Base-by-base conservation (phyloP, 2,797 vertebrate species). In the Otus scops region DNA sequence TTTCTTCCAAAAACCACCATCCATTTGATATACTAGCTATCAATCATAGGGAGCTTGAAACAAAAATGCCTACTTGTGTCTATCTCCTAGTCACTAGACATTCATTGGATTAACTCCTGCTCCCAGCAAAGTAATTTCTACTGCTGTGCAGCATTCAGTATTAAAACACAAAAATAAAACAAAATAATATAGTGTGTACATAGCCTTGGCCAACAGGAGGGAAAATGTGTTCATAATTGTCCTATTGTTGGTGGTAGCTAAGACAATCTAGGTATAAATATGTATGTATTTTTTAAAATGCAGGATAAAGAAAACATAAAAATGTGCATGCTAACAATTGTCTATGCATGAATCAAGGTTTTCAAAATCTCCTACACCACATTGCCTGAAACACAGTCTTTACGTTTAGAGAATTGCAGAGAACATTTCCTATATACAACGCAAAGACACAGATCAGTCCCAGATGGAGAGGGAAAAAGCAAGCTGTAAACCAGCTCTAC, bases 401-500 rank as follows among this genome's bases (percentile, higher is more conserved):
- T 64, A 88, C 0, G 0, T 74, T 93, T 51, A 89, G 75, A 91
- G 86, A 91, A 85, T 45, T 67, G 88, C 41, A n/a, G 48, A 85
- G 86, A 94, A 96, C 95, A 94, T 95, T 96, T 97, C 93, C 95
- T 97, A 92, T 87, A 83, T 19, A 80, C 78, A 83, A 47, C 9
- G 5, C 68, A 77, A 73, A 92, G 91, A 89, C 53, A 79, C 36
- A 96, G 90, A 96, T 93, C 86, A 85, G 48, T 89, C 84, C 94
- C 95, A 97, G 95, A 95, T 89, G 95, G 75, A 93, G 68, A 80
- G 32, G 75, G 60, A 54, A 73, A 71, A 87, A 82, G 86, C 84
- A 96, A 91, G 81, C 91, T 93, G 91, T 89, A 96, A 97, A 96
- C 68, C 91, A 96, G 93, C 28, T 87, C 93, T 74, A 45, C 86